phyloP scores from a whole-genome alignment of 2,797 vertebrate genomes.

The Coccyzus lansbergi region DNA sequence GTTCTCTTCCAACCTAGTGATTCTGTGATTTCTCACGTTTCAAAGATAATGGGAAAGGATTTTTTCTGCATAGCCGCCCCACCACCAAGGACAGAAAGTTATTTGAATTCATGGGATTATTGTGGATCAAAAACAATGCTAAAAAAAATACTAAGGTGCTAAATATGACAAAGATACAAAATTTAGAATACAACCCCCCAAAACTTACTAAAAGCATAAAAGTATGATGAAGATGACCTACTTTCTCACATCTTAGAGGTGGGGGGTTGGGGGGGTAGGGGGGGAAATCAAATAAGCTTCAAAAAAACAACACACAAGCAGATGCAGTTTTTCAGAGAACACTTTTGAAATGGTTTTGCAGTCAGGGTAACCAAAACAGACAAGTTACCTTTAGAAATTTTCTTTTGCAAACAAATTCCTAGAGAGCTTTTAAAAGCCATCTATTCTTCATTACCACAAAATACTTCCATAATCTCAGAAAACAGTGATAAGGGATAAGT shows the following conservation, averaged over 20 bases:
- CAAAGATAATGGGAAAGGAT: not conserved
- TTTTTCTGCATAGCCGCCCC: not conserved
- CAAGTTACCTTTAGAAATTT: not conserved
- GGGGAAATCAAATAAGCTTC: not conserved
- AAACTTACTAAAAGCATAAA: not conserved
- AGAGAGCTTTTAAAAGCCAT: conserved; percentile 23
- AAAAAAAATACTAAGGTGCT: not conserved
- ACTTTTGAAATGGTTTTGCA: not conserved
- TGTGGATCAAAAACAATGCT: not conserved
- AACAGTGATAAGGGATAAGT: conserved; percentile 48
- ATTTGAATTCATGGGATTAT: not conserved
- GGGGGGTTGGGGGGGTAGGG: too few species aligned
- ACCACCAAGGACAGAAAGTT: not conserved
- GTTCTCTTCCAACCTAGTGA: too few species aligned
- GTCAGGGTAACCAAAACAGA: not conserved
- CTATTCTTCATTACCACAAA: conserved; percentile 14
- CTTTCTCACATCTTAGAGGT: not conserved
- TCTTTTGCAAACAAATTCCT: not conserved
- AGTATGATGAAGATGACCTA: not conserved
- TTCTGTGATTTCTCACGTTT: not conserved
- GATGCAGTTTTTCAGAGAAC: conserved; percentile 8
- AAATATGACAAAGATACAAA: not conserved
- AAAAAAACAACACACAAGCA: not conserved
- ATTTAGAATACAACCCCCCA: not conserved
- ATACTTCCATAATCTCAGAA: conserved; percentile 51